These are phyloP conservation scores for Pegoplata infirma DNA, from an alignment of 2,888 invertebrate genomes.

Conservation along the genomic window DNA sequence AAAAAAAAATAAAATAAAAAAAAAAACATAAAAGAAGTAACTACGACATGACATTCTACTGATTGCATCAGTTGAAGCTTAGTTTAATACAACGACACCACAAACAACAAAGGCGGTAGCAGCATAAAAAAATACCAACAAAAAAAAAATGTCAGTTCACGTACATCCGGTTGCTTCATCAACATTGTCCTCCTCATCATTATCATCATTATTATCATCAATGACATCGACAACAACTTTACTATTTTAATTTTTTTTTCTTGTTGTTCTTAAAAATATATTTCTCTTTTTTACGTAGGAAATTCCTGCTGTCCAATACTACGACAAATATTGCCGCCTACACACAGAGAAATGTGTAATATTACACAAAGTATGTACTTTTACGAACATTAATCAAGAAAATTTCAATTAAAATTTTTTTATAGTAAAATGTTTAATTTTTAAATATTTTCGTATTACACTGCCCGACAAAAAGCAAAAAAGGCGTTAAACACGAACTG, in stretches of 20 bases:
- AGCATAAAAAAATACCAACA: not conserved
- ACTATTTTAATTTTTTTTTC: slow-evolving; percentile 19
- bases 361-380: too few species aligned
- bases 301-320: slow-evolving; percentile 16
- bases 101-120: slow-evolving; percentile 32
- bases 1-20: slow-evolving; percentile 1
- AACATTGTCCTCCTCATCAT: slow-evolving; percentile 36
- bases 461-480: too few species aligned
- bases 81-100: slow-evolving; percentile 53
- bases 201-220: slow-evolving; percentile 3
- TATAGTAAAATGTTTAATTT: too few species aligned
- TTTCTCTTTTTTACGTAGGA: not conserved
- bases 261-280: not conserved
- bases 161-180: slow-evolving; percentile 64
- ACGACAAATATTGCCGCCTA: slow-evolving; percentile 14
- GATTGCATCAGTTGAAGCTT: slow-evolving; percentile 66
- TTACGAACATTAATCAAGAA: too few species aligned
- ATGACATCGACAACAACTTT: not conserved
- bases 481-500: too few species aligned
- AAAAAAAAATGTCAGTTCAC: slow-evolving; percentile 53
- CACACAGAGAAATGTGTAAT: not conserved
- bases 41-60: slow-evolving; percentile 61
- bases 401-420: too few species aligned
- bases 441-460: too few species aligned
- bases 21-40: too few species aligned